Evolutionary conservation across 64 coral and sea anemone species (phyloP), one percentile per base, ranked within the genome.

Genomic region (Actinia tenebrosa): DNA sequence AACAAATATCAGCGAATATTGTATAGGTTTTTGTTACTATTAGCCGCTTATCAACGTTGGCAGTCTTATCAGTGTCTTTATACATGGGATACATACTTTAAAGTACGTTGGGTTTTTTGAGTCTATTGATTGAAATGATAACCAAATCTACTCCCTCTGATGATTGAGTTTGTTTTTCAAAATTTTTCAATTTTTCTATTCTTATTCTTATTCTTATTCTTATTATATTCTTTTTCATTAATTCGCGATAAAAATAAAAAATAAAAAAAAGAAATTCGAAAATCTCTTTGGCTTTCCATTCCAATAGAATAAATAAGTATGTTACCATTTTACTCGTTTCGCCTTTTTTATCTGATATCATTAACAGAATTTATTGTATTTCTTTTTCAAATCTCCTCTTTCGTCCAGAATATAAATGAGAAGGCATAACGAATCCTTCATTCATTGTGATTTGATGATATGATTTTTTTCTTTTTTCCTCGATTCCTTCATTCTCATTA

Each of bases 51-150:
- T 42, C 37, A 75, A 3, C 25, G 69, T 42, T 75, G 25, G 10
- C 69, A 75, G n/a, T 42, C 23, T 75, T 75, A 75, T 75, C 69
- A 9, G n/a, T 66, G 19, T 23, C 22, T 75, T 72, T 72, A 37
- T 72, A 72, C 37, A 72, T 13, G n/a, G 11, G 37, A 72, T 72
- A 72, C 69, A 72, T 72, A 72, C 69, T 72, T 72, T 72, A 42
- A 16, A 30, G 25, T 75, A 4, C 26, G 42, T 75, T 75, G 26
- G 10, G 1, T 27, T 10, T 30, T 75, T 30, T n/a, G 6, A 30
- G 23, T 75, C 69, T 75, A n/a, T 75, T 75, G 69, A 75, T 75
- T 15, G 1, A 13, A 75, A 75, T 75, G 69, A 75, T 75, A 75
- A 30, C 26, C 25, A 75, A 75, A 75, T 75, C 69, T 30, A 37